Evolutionary conservation across 2,888 invertebrate genomes (phyloP), one percentile per base, ranked within the genome.

Genomic region (Boloria selene): DNA sequence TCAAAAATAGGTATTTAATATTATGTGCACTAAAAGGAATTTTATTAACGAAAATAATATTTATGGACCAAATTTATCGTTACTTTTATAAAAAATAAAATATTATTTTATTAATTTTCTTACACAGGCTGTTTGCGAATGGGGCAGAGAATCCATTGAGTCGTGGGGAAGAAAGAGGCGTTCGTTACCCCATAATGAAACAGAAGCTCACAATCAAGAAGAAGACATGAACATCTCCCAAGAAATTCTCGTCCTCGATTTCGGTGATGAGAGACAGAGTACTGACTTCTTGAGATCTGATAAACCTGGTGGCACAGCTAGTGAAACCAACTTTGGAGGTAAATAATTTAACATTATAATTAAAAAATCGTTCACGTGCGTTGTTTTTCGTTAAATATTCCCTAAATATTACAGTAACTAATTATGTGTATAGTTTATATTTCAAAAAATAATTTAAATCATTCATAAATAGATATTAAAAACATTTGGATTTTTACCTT

Each of bases 161-260:
- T 98, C 98, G 1, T 97, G 97, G 95, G 98, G 98, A 83, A 96
- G 97, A 86, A 96, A 95, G 90, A 96, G 95, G 87, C 96, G 97
- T 94, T 96, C 96, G 74, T 73, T 93, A 81, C 81, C 86, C 6
- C 81, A 78, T 71, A 87, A 91, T 77, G 95, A 95, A 77, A 95
- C 94, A 75, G 93, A 94, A 68, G 93, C 93, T 44, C 93, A 95
- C 70, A 93, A 91, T 64, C 94, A 94, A 70, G 95, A 95, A 65
- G 96, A 96, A 75, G 96, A 97, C 79, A 98, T 98, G 97, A 98
- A 97, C 73, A 94, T 98, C 70, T 98, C 98, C 52, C 98, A 98
- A 86, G 98, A 98, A 89, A 98, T 98, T 80, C 93, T 98, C 22
- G 98, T 98, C 3, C 91, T 98, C 73, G 98, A 98, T 93, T 97